phyloP scores from a whole-genome alignment of 2,888 invertebrate genomes.

The Heliconius ismenius region DNA sequence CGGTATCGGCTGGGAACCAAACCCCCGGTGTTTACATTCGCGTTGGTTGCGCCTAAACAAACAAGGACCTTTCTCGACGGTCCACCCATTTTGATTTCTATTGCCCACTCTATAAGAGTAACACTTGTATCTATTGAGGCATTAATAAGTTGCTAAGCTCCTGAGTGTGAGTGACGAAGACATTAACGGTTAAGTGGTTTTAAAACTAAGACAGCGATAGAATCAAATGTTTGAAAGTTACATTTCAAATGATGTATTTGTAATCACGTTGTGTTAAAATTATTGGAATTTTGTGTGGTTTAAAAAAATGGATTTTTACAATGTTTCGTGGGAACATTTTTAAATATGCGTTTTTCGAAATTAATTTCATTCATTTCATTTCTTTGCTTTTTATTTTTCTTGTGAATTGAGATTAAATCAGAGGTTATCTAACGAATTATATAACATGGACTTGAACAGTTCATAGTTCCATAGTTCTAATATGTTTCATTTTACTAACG shows the following conservation, averaged over 20 bases:
- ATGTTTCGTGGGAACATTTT: neutral
- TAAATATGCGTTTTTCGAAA: neutral
- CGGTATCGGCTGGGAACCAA: constrained; percentile 53
- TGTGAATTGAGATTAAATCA: neutral
- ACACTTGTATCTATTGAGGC: constrained; percentile 3
- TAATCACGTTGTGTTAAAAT: neutral
- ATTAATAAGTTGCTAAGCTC: constrained; percentile 25
- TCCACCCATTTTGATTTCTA: constrained; percentile 31
- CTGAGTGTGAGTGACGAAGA: constrained; percentile 29
- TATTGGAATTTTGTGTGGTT: neutral
- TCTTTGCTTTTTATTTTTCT: neutral
- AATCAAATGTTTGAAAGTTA: constrained; percentile 16
- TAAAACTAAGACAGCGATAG: constrained; percentile 25
- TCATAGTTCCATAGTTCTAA: neutral
- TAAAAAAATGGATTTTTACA: neutral
- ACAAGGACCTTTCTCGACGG: constrained; percentile 52
- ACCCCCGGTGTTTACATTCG: constrained; percentile 59
- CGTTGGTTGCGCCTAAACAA: constrained; percentile 61
- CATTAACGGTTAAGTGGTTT: constrained; percentile 39
- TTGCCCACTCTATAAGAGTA: constrained; percentile 18
- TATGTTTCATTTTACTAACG: neutral
- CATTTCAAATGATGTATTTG: too few species aligned
- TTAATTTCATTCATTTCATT: too few species aligned
- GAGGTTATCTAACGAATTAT: neutral
- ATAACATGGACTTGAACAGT: neutral